Conservation (phyloP, 2,797 vertebrate species). For the Clarias platycephalus region DNA sequence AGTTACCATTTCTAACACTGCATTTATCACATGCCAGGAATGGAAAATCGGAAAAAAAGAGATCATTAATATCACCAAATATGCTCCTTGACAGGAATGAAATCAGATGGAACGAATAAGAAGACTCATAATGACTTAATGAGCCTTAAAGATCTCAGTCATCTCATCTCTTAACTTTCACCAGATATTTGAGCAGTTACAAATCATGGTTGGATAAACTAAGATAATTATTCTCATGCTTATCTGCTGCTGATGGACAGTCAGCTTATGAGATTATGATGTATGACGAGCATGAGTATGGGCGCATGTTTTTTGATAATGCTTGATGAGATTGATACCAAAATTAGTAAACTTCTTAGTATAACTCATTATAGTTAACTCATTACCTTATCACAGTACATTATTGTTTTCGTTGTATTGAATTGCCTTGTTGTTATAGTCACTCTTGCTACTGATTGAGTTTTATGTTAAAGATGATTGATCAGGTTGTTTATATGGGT, state of each 20-base stretch:
- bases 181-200: neutral
- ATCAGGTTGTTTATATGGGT: neutral
- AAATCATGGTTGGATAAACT: constrained; percentile 1
- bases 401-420: neutral
- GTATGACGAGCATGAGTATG: neutral
- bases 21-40: constrained; percentile 9
- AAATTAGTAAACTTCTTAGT: neutral
- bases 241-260: neutral
- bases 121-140: neutral
- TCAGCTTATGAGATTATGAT: neutral
- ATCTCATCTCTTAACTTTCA: neutral
- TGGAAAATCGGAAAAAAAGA: neutral
- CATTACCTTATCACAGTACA: neutral
- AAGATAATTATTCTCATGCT: neutral
- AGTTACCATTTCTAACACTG: neutral
- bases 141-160: neutral
- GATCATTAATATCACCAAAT: constrained; percentile 10
- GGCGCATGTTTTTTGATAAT: neutral
- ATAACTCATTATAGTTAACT: neutral
- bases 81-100: neutral
- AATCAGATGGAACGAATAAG: constrained; percentile 11
- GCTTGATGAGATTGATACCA: neutral
- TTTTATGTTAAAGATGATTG: neutral
- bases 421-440: neutral
- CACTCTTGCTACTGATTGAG: neutral